These are phyloP conservation scores for Zaprionus nigranus DNA, from an alignment of 1,140 invertebrate genomes.

Conservation along the genomic window DNA sequence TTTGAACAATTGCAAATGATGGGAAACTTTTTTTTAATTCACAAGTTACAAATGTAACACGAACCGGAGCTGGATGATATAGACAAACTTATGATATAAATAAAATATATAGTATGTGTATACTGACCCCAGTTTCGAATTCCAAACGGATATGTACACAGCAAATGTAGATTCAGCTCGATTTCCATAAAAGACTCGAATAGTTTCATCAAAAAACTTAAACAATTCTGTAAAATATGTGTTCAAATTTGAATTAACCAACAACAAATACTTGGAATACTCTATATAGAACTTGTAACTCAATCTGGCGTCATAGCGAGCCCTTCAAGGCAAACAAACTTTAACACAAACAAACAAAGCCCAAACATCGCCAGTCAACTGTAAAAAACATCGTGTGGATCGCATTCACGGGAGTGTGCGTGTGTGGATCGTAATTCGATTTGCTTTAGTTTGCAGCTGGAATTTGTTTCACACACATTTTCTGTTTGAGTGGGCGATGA, in stretches of 20 bases:
- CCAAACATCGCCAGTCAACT: constrained; percentile 47
- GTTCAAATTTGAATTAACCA: constrained; percentile 17
- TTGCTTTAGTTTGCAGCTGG: constrained; percentile 41
- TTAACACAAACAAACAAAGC: constrained; percentile 41
- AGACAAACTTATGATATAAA: background rate
- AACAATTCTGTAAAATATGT: background rate
- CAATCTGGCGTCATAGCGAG: constrained; percentile 77
- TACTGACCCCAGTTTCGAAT: constrained; percentile 7
- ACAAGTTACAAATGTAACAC: constrained; percentile 24
- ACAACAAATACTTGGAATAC: constrained; percentile 12
- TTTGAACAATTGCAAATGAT: constrained; percentile 32
- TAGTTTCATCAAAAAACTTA: background rate
- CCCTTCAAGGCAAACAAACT: constrained; percentile 72
- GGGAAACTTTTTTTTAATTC: constrained; percentile 34
- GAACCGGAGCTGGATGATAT: constrained; percentile 5
- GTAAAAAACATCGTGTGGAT: constrained; percentile 42
- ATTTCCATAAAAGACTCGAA: background rate
- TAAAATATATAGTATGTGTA: background rate
- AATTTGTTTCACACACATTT: constrained; percentile 63
- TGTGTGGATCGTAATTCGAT: constrained; percentile 24
- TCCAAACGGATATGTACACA: background rate
- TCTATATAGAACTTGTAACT: constrained; percentile 62
- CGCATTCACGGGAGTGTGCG: background rate
- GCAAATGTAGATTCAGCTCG: background rate
- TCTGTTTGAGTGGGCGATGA: constrained; percentile 40